These are phyloP conservation scores for Nephrotoma flavescens DNA, from an alignment of 2,888 invertebrate genomes.

Conservation along the genomic window DNA sequence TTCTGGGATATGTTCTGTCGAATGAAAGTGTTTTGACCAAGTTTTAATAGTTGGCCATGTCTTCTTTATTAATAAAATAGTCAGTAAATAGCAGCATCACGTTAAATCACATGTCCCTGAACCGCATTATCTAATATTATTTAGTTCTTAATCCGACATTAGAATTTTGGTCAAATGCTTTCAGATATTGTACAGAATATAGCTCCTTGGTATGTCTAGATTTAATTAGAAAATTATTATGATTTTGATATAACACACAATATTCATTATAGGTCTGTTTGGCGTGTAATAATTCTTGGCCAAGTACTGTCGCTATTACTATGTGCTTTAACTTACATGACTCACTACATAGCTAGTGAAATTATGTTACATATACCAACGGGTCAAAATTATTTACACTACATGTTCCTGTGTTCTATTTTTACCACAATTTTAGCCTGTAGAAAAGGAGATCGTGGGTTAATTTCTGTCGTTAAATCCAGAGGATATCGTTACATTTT, in stretches of 20 bases:
- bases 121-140: no score
- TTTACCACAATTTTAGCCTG: slow-evolving; percentile 2
- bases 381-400: slow-evolving; percentile 1
- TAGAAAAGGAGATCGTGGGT: background rate
- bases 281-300: slow-evolving; percentile 56
- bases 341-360: background rate
- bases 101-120: no score
- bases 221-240: background rate
- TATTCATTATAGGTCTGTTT: slow-evolving; percentile 43
- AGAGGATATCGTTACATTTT: slow-evolving; percentile 1
- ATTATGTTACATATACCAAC: background rate
- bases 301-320: slow-evolving; percentile 62
- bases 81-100: no score
- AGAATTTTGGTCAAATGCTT: background rate
- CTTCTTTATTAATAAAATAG: background rate
- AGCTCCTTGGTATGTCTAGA: background rate
- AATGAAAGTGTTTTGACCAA: background rate
- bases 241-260: background rate
- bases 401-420: background rate
- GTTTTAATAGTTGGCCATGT: background rate
- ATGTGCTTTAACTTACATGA: slow-evolving; percentile 36
- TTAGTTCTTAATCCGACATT: background rate
- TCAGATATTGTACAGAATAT: background rate
- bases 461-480: background rate
- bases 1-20: background rate